Evolutionary conservation across 92 coral and sea anemone genomes (phyloP), one percentile per base, ranked within the genome.

Genomic region (Hydrozoanthus gracilis): DNA sequence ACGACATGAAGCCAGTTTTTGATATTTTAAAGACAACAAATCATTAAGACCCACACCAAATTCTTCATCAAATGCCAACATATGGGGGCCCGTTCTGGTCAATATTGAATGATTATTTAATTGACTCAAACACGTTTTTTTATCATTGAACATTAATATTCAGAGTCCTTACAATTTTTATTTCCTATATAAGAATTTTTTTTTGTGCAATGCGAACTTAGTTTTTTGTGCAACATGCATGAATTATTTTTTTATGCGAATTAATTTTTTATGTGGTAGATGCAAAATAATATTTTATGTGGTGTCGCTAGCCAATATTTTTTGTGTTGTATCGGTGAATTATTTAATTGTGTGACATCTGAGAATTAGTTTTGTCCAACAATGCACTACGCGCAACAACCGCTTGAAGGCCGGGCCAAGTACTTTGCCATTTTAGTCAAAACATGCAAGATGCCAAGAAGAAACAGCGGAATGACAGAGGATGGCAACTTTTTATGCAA

Each of bases 381-480:
- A 74, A 74, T 74, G 79, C 62, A 74, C 6, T 20, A 61, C 79
- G 55, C n/a, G 79, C 79, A 20, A 16, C 27, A 74, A 44, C 51
- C n/a, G 79, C 39, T 16, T 51, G 79, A 74, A 74, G 79, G 61
- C 61, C 17, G 61, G 61, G 79, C 76, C 76, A 9, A 39, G 50
- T 39, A 73, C 77, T 45, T 55, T 3, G 77, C 54, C 58, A 45
- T 72, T 72, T 44, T 72, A 18, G 39, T 11, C 47, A 73, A 47
- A 67, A 67, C 15, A n/a, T n/a, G n/a, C 65, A 58, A 58, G 15
- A 79, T 80, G 86, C 39, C 73, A 80, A 80, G 88, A 82, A 82
- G 88, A 73, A 80, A 76, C 48, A 83, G 76, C 84, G 86, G 77
- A 89, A 89, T 66, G 92, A 89, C 65, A 89, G 87, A 71, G 92